Conservation (phyloP, 2,113 vertebrate species). For the Epinephelus fuscoguttatus region DNA sequence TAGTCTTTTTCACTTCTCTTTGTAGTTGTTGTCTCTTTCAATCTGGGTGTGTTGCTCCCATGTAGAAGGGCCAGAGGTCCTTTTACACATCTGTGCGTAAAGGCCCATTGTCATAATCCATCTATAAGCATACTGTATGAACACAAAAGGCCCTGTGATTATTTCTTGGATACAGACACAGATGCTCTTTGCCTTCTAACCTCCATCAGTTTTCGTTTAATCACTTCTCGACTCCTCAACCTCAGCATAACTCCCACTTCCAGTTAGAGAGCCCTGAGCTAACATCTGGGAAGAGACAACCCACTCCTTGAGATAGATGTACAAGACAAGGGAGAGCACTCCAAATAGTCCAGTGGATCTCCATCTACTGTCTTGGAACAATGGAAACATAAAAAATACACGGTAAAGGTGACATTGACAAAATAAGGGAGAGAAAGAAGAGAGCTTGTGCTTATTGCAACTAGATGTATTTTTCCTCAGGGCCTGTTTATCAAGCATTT, state of each 20-base stretch:
- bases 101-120: not conserved
- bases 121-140: not conserved
- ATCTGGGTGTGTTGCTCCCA: not conserved
- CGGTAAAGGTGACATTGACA: not conserved
- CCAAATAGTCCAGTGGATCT: slow-evolving; percentile 1
- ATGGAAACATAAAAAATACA: not conserved
- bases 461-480: not conserved
- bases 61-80: not conserved
- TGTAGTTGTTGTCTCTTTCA: not conserved
- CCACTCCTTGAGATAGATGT: not conserved
- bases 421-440: not conserved
- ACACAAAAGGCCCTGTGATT: not conserved
- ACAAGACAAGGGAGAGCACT: not conserved
- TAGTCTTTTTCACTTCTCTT: not conserved
- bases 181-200: not conserved
- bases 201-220: not conserved
- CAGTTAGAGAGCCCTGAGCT: slow-evolving; percentile 31
- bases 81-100: not conserved
- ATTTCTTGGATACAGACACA: not conserved
- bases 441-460: not conserved
- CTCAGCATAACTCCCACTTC: not conserved
- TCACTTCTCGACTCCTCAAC: slow-evolving; percentile 21
- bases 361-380: not conserved
- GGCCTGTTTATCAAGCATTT: not conserved
- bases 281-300: slow-evolving; percentile 24